Evolutionary conservation across 1,140 invertebrate genomes (phyloP), one percentile per base, ranked within the genome.

Genomic region (Lucilia sericata): DNA sequence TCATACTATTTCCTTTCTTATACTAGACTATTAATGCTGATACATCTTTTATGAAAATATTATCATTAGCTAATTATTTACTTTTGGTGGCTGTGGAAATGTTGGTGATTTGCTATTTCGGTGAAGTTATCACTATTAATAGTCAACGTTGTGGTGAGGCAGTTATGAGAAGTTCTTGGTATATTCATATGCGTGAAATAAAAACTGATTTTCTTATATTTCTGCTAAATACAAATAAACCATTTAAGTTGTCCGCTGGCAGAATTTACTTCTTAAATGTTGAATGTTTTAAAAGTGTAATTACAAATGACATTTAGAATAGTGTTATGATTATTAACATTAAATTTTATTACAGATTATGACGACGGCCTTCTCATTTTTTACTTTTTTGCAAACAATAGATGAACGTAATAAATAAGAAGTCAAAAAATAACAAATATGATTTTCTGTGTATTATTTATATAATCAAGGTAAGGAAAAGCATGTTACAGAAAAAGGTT

Each of bases 81-180:
- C 55, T 88, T 0, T 82, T 90, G 13, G 88, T 88, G 5, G 83
- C 87, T 1, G 87, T 85, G 34, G 89, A 90, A 76, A 84, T 90
- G 2, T 87, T 90, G 10, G 88, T 90, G 19, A 90, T 89, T 65
- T 90, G 88, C 65, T 90, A 90, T 82, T 89, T 88, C 42, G 87
- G 88, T 10, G 89, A 90, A 34, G 30, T 89, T 1, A 84, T 90
- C 14, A 88, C 86, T 82, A 85, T 88, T 36, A 88, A 89, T 34
- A 90, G 89, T 17, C 88, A 87, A 19, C 87, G 89, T 8, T 89
- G 89, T 36, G 89, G 88, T 0, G 88, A 88, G 34, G 88, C 89
- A n/a, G 81, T 90, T 0, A 86, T 88, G 83, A 85, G 89, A 9
- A 89, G 88, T 85, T 88, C 89, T 70, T 90, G 89, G 89, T 87